These are phyloP conservation scores for Maniola jurtina DNA, from an alignment of 1,140 invertebrate genomes.

Conservation along the genomic window DNA sequence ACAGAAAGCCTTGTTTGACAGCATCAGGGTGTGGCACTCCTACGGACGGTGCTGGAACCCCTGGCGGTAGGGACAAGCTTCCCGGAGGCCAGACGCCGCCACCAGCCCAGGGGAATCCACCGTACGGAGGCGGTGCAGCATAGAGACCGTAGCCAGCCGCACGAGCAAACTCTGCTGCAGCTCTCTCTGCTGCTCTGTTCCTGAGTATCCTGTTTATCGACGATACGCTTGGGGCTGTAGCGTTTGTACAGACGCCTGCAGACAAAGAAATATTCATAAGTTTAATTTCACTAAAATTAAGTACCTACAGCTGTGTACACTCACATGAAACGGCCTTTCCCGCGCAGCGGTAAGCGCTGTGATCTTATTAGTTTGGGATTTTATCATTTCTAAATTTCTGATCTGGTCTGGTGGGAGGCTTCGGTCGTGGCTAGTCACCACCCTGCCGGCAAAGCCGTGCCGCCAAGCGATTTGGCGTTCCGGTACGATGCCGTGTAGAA, in stretches of 20 bases:
- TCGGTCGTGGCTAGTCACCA: too few species aligned
- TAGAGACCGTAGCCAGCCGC: conserved; percentile 94
- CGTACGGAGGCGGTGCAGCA: conserved; percentile 85
- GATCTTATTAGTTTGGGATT: too few species aligned
- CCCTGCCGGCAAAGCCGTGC: too few species aligned
- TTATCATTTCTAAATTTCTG: too few species aligned
- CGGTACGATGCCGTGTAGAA: too few species aligned
- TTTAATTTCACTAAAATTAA: too few species aligned
- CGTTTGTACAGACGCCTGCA: conserved; percentile 91
- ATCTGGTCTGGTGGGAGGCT: too few species aligned
- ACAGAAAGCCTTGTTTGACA: conserved; percentile 80
- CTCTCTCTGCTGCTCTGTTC: conserved; percentile 94
- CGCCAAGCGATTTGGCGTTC: too few species aligned
- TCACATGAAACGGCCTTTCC: too few species aligned
- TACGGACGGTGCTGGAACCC: conserved; percentile 73
- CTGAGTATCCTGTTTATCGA: conserved; percentile 95
- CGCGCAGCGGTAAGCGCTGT: too few species aligned
- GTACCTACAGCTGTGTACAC: too few species aligned
- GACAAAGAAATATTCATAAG: conserved; percentile 20
- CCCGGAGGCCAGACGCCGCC: conserved; percentile 75
- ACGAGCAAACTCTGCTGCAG: conserved; percentile 94
- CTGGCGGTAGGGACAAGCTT: conserved; percentile 74
- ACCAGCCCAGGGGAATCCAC: conserved; percentile 80
- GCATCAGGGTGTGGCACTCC: conserved; percentile 77
- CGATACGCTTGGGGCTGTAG: conserved; percentile 93